A percentile compares a stretch with the other conserved stretches of the same genome.
Evolutionary conservation across 2,797 vertebrate species (phyloP).

Genomic region (Triplophysa bombifrons): DNA sequence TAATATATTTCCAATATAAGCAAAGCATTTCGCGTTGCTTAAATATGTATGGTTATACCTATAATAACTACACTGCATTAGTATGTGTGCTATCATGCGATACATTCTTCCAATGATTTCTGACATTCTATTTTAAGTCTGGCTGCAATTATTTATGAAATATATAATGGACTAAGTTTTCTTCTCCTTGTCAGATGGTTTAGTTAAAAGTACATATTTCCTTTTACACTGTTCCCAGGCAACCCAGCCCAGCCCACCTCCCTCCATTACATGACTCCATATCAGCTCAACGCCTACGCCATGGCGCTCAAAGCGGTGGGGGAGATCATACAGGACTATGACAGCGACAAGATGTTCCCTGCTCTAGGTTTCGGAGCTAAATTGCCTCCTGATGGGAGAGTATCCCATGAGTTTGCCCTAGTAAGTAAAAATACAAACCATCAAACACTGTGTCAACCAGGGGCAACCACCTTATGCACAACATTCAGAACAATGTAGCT

Average conservation of each 20-base stretch:
- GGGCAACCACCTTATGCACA: too few species aligned
- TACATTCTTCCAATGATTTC: too few species aligned
- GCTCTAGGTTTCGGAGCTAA: slow-evolving; percentile 96
- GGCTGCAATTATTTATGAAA: not conserved
- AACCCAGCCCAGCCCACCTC: slow-evolving; percentile 97
- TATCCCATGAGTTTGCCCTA: slow-evolving; percentile 97
- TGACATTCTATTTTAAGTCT: not conserved
- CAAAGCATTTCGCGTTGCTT: too few species aligned
- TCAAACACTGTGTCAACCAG: not conserved
- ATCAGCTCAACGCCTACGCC: slow-evolving; percentile 93
- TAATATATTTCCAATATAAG: too few species aligned
- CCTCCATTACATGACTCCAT: slow-evolving; percentile 97
- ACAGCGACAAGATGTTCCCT: slow-evolving; percentile 99
- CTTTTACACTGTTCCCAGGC: slow-evolving; percentile 72
- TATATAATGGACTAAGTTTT: not conserved
- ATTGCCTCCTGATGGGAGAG: slow-evolving; percentile 92
- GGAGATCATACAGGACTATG: slow-evolving; percentile 98
- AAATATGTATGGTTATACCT: too few species aligned
- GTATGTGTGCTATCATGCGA: too few species aligned
- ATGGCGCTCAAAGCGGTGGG: slow-evolving; percentile 97
- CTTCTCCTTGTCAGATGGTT: not conserved
- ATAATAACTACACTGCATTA: too few species aligned
- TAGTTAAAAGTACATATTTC: slow-evolving; percentile 36
- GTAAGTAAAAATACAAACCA: slow-evolving; percentile 71
- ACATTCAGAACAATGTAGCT: too few species aligned